Base-by-base conservation (phyloP, 2,113 vertebrate genomes). In the Otocyon megalotis region DNA sequence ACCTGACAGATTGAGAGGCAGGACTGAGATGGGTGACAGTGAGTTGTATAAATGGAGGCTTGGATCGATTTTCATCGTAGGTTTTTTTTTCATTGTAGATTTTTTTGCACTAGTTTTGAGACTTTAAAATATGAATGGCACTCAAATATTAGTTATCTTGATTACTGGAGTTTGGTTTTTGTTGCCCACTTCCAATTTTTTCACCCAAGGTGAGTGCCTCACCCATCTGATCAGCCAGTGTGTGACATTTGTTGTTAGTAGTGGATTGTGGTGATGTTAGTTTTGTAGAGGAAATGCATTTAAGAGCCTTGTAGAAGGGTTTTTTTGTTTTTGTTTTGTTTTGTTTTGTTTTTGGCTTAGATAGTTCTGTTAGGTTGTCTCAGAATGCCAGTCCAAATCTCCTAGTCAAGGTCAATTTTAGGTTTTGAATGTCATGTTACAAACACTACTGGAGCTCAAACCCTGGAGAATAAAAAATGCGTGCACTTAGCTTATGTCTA, bases 381-480 rank as follows among this genome's bases (percentile, higher is more conserved):
- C 26, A 32, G 82, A 69, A 15, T 83, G 35, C 37, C 65, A 50
- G 50, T 81, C n/a, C 17, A 53, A 37, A 54, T 84, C n/a, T 93
- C 50, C 63, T 30, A 54, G 56, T 87, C 30, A 74, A 93, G 37
- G 89, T 88, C 37, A 89, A 8, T 77, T 91, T 96, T 90, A 91
- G 63, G 58, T 62, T 88, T 88, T 82, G 81, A 93, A 93, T 93
- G 63, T 88, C 71, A 54, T 20, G 19, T 67, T 97, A 86, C 62
- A 87, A 76, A 85, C 30, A 17, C 35, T 72, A 26, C 54, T 58
- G 62, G 85, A 90, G 74, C n/a, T 54, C 48, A 87, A 65, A 88
- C 30, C 17, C n/a, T 43, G 76, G 84, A 91, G 65, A 89, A 94
- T 94, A 76, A 74, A 87, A 94, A 88, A 69, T 85, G 63, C 6